These are phyloP conservation scores for Megalops cyprinoides DNA, from an alignment of 2,797 vertebrate species.

Conservation along the genomic window DNA sequence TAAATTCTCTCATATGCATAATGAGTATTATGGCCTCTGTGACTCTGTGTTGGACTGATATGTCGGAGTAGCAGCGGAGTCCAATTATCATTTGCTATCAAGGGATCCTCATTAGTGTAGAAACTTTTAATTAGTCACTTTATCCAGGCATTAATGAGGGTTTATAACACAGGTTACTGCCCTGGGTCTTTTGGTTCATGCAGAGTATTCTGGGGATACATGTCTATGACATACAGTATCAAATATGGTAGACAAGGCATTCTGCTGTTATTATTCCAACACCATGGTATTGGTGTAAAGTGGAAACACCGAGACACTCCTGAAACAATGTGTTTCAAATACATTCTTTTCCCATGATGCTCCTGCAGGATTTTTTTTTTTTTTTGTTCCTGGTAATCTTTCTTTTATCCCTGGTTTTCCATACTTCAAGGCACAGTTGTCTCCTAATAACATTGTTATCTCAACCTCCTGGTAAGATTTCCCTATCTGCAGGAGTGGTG, in stretches of 20 bases:
- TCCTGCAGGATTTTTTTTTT: neutral
- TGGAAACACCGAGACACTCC: too few relatives aligned
- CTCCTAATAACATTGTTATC: neutral
- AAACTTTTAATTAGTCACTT: constrained; percentile 4
- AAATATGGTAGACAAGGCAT: neutral
- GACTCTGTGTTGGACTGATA: neutral
- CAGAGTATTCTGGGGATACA: neutral
- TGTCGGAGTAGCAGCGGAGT: neutral
- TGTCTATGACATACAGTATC: neutral
- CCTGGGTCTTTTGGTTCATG: neutral
- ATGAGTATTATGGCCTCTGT: neutral
- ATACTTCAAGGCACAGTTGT: neutral
- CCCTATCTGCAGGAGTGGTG: too few relatives aligned
- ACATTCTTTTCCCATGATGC: neutral
- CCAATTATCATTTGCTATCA: constrained; percentile 6
- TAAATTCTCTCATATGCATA: neutral
- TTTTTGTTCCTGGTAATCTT: neutral
- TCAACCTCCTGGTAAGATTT: neutral
- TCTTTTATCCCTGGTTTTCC: neutral
- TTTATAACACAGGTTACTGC: neutral
- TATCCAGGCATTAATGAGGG: neutral
- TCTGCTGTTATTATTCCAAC: neutral
- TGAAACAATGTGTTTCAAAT: neutral
- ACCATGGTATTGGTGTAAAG: neutral
- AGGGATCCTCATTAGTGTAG: neutral